Base-by-base conservation (phyloP, 35 echinoderm and acorn worm genomes). In the Amphiura filiformis region DNA sequence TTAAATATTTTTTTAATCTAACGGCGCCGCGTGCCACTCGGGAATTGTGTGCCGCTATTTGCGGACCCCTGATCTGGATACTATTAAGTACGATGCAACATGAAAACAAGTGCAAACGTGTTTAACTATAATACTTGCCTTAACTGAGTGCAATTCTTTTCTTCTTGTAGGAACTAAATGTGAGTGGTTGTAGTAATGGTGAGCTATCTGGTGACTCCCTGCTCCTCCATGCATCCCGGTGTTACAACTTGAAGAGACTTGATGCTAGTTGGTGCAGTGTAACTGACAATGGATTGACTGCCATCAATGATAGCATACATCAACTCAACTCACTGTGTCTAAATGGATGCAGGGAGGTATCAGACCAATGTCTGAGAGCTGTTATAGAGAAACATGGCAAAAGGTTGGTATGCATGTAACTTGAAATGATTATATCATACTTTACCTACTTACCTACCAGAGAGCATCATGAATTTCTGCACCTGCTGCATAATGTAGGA, bases 241-340 rank as follows among this genome's bases (percentile, higher is more conserved):
- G 96, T 78, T 81, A 56, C 31, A 81, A 90, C 35, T 90, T 95
- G 15, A 80, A 57, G 0, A 75, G 81, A 37, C 35, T 99, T 14
- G 93, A 99, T 79, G 92, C 90, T 78, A 99, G 96, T 87, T 99
- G 96, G 96, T 94, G 96, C 33, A 90, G 82, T 39, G 96, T 94
- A 28, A 94, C 93, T 9, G 93, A 99, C 83, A 99, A 99, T 75
- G 93, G 92, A 31, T 86, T 99, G 22, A 80, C 88, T 17, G 93
- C 96, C 9, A 75, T 94, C 0, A 32, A 57, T 17, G 96, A 91
- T 33, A 85, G 90, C 0, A 81, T 82, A 23, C 65, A 30, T 26
- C 61, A 98, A 92, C 32, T 98, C 92, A 56, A 76, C 57, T 82
- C 90, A 32, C 32, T 98, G 39, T 98, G 96, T 79, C 87, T 98